These are phyloP conservation scores for Leucozona laternaria DNA, from an alignment of 2,888 invertebrate genomes.

Conservation along the genomic window DNA sequence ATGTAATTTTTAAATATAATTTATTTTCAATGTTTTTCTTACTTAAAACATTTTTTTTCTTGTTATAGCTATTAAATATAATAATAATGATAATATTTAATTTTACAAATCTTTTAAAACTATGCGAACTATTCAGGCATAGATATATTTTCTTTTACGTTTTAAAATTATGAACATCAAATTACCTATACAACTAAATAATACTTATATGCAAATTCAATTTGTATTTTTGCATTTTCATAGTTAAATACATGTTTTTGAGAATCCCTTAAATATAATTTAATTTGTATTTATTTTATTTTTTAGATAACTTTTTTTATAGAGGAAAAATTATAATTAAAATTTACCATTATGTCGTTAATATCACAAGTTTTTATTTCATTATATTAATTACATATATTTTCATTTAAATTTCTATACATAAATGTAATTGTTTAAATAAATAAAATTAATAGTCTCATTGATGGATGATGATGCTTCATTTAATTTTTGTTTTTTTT, in stretches of 20 bases:
- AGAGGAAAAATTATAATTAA: constrained; percentile 18
- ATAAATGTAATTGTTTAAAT: constrained; percentile 33
- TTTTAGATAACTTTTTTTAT: background rate
- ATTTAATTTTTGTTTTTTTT: background rate
- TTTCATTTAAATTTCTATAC: constrained; percentile 24
- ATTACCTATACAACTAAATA: constrained; percentile 5
- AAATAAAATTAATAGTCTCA: constrained; percentile 73
- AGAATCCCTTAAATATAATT: constrained; percentile 6
- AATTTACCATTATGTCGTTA: constrained; percentile 59
- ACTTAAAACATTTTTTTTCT: constrained; percentile 28
- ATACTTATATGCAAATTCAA: constrained; percentile 12
- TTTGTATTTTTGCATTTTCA: background rate
- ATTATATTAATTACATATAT: constrained; percentile 16
- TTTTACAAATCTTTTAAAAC: constrained; percentile 29
- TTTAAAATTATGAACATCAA: constrained; percentile 37
- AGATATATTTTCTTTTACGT: background rate
- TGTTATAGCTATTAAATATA: constrained; percentile 22
- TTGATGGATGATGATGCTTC: constrained; percentile 52
- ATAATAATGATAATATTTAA: constrained; percentile 4
- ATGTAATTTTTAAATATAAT: constrained; percentile 63
- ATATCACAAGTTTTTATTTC: constrained; percentile 69
- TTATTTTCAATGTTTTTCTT: constrained; percentile 52
- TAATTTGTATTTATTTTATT: background rate
- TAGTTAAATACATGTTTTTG: background rate
- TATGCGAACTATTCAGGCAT: background rate